These are phyloP conservation scores for Trinorchestia longiramus DNA, from an alignment of 1,140 invertebrate species.

Conservation along the genomic window DNA sequence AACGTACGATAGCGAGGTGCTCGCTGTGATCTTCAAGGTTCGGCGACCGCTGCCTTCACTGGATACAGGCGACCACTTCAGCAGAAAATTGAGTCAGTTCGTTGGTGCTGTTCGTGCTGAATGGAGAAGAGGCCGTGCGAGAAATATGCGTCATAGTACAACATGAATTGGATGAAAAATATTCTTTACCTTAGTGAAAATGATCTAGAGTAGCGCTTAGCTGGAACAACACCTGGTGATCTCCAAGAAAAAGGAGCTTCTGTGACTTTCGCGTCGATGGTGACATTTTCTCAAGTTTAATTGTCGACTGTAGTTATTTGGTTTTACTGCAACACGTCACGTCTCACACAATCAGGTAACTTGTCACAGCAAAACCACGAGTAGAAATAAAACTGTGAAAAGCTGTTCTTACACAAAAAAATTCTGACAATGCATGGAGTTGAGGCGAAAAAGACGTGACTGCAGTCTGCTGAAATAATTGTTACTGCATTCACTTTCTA, in stretches of 20 bases:
- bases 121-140: not conserved
- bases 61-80: not conserved
- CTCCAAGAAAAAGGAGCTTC: not conserved
- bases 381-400: not conserved
- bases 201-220: not conserved
- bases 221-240: not conserved
- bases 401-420: not conserved
- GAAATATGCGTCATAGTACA: not conserved
- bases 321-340: not conserved
- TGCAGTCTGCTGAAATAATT: not conserved
- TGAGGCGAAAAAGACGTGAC: not conserved
- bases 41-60: not conserved
- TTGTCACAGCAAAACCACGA: not conserved
- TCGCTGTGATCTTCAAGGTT: not conserved
- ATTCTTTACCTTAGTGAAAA: not conserved
- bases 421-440: not conserved
- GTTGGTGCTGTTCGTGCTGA: not conserved
- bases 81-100: not conserved
- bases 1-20: not conserved
- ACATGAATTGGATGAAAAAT: not conserved
- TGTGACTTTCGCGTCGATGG: not conserved
- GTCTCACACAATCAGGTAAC: not conserved
- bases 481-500: not conserved
- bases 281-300: conserved; percentile 9
- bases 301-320: not conserved